These are phyloP conservation scores for Paguma larvata DNA, from an alignment of 2,797 vertebrate genomes.

Conservation along the genomic window DNA sequence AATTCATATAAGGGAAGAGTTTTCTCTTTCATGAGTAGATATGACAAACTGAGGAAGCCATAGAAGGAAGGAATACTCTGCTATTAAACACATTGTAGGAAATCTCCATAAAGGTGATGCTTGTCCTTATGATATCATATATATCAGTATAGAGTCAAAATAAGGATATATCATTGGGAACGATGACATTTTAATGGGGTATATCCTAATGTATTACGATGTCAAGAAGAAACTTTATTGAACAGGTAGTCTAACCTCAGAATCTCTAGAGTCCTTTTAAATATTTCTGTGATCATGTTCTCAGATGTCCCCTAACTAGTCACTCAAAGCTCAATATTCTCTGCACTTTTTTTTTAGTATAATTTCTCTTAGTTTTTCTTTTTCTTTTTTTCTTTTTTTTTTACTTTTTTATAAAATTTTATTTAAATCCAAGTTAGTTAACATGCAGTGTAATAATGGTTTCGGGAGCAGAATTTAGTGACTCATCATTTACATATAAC, in stretches of 20 bases:
- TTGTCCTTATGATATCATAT: background rate
- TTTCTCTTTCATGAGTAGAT: background rate
- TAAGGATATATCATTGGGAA: background rate
- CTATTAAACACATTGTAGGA: background rate
- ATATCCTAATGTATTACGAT: background rate
- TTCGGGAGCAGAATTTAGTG: too few species aligned
- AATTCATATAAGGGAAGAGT: background rate
- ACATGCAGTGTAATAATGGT: too few species aligned
- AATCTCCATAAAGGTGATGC: background rate
- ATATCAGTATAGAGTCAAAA: background rate
- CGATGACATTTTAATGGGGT: background rate
- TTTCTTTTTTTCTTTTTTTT: too few species aligned
- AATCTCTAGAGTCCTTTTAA: background rate
- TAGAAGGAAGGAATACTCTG: background rate
- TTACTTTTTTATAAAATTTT: too few species aligned
- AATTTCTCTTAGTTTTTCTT: too few species aligned
- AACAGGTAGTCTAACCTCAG: background rate
- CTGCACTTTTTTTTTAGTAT: background rate
- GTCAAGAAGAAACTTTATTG: background rate
- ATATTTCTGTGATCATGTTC: background rate
- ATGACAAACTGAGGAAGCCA: background rate
- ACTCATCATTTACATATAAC: too few species aligned
- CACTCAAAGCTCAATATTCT: background rate
- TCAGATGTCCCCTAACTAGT: background rate
- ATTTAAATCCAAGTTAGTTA: too few species aligned